Percentiles rank a stretch among this genome's conserved stretches.
Conservation (phyloP, 2,113 vertebrate genomes). For the Neoarius graeffei region DNA sequence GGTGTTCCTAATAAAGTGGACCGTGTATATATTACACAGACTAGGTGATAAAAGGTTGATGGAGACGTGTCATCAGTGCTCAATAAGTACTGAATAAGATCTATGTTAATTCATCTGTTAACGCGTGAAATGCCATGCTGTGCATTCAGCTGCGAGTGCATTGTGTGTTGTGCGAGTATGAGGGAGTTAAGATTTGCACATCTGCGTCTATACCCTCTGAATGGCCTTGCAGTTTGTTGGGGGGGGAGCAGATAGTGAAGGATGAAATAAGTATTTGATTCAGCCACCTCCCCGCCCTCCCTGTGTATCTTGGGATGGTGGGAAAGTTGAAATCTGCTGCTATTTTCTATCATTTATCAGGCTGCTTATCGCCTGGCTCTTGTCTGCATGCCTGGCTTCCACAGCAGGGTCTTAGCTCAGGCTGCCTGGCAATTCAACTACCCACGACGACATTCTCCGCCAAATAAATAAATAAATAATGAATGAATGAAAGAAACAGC, state of each 20-base stretch:
- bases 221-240: constrained; percentile 45
- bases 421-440: constrained; percentile 48
- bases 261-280: constrained; percentile 59
- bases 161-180: background rate
- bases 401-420: constrained; percentile 79
- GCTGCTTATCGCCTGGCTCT: constrained; percentile 85
- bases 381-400: constrained; percentile 81
- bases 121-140: background rate
- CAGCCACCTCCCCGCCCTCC: constrained; percentile 23
- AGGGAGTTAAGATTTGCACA: constrained; percentile 17
- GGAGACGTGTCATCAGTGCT: background rate
- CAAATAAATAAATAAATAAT: too few relatives aligned
- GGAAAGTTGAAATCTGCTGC: constrained; percentile 97
- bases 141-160: background rate
- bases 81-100: background rate
- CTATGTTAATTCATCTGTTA: background rate
- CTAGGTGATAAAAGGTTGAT: background rate
- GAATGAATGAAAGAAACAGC: background rate
- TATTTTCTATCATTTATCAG: constrained; percentile 92
- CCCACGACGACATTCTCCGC: constrained; percentile 41
- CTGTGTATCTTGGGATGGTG: constrained; percentile 77
- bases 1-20: background rate
- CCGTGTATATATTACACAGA: background rate
- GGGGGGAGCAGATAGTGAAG: constrained; percentile 54
- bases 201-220: constrained; percentile 37